Percentiles rank a stretch among this genome's conserved stretches.
These are phyloP conservation scores for Charadrius vociferus DNA, from an alignment of 2,113 vertebrate species.

Conservation along the genomic window DNA sequence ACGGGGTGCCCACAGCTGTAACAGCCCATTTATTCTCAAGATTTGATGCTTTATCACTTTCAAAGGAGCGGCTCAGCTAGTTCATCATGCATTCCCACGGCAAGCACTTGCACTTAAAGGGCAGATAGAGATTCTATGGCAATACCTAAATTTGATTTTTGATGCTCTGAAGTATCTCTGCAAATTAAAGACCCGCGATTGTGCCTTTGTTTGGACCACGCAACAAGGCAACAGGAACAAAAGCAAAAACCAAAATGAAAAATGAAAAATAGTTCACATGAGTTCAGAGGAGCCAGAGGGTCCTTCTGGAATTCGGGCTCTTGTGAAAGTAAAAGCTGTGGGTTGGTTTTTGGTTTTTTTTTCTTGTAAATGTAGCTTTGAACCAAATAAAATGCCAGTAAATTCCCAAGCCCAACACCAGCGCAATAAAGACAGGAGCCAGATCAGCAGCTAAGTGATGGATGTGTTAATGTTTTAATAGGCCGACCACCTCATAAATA, in stretches of 20 bases:
- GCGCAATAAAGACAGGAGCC: background rate
- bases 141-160: background rate
- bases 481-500: constrained; percentile 33
- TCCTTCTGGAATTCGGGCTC: background rate
- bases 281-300: background rate
- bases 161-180: background rate
- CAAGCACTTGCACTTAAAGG: background rate
- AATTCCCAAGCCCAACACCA: background rate
- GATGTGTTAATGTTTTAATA: constrained; percentile 51
- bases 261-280: background rate
- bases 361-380: background rate
- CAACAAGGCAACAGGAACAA: background rate
- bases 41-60: background rate
- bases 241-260: background rate
- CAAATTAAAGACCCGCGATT: background rate
- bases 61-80: background rate
- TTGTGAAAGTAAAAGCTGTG: background rate
- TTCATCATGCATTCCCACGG: background rate
- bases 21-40: constrained; percentile 5
- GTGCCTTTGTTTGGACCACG: background rate
- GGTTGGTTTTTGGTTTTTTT: background rate
- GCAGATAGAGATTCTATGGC: background rate
- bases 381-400: background rate
- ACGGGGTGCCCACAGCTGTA: background rate
- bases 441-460: background rate